Conservation (phyloP, 2,888 invertebrate genomes). For the Lymantria monacha region DNA sequence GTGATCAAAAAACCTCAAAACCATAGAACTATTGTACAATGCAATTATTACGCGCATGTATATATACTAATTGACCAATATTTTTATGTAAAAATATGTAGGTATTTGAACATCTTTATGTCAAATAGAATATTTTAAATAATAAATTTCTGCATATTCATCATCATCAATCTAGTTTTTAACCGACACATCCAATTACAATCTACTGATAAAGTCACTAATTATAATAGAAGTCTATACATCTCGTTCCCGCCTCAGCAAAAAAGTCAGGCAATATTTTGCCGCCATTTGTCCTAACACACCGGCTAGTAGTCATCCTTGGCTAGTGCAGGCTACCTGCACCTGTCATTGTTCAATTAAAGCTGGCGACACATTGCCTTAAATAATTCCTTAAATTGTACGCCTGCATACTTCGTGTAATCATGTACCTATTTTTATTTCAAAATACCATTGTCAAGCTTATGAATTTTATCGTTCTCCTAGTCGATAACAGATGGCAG, state of each 20-base stretch:
- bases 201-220: slow-evolving; percentile 65
- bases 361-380: slow-evolving; percentile 70
- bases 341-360: slow-evolving; percentile 76
- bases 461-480: slow-evolving; percentile 32
- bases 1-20: too few species aligned
- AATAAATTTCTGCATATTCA: too few species aligned
- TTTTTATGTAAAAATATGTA: too few species aligned
- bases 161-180: slow-evolving; percentile 48
- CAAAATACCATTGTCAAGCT: slow-evolving; percentile 15
- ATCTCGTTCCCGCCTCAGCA: slow-evolving; percentile 44
- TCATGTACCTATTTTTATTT: slow-evolving; percentile 5
- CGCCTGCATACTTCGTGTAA: slow-evolving; percentile 27
- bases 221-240: slow-evolving; percentile 64
- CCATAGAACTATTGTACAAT: too few species aligned
- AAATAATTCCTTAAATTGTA: slow-evolving; percentile 64
- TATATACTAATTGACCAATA: too few species aligned
- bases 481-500: slow-evolving; percentile 72
- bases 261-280: slow-evolving; percentile 59
- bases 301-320: slow-evolving; percentile 75
- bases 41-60: too few species aligned
- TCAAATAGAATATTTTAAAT: slow-evolving; percentile 7
- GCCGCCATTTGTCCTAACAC: slow-evolving; percentile 55
- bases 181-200: slow-evolving; percentile 58
- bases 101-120: too few species aligned
- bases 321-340: slow-evolving; percentile 55